Percentiles rank a stretch among this genome's conserved stretches.
Evolutionary conservation across 2,113 vertebrate genomes (phyloP).

Genomic region (Alaudala cheleensis): DNA sequence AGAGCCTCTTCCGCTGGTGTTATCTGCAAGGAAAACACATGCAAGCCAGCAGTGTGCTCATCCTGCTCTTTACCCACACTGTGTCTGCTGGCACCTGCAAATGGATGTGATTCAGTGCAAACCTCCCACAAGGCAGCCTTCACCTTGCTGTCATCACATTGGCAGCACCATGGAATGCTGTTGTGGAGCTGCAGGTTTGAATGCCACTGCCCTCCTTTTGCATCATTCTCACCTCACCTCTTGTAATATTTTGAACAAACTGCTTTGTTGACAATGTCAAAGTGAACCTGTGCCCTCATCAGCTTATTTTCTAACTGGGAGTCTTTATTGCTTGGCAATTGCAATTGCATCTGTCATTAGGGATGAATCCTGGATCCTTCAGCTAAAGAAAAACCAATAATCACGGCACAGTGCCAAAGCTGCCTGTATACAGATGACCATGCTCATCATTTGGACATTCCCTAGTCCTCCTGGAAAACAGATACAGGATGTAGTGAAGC

Average conservation of each 20-base stretch:
- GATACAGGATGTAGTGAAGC: background rate
- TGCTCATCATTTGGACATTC: background rate
- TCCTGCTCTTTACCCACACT: background rate
- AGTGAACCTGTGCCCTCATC: background rate
- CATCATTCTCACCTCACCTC: background rate
- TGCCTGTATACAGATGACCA: background rate
- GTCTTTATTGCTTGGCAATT: background rate
- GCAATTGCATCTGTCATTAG: background rate
- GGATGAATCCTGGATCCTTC: background rate
- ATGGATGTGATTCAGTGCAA: background rate
- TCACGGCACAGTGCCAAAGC: background rate
- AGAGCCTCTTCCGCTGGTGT: background rate
- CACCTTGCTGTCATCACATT: background rate
- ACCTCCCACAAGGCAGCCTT: background rate
- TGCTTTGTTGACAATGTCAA: background rate
- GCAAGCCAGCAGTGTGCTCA: background rate
- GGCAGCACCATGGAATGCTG: background rate
- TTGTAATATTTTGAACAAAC: background rate
- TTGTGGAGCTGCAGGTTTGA: background rate
- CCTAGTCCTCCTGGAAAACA: background rate
- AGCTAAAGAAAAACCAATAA: background rate
- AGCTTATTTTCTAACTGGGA: background rate
- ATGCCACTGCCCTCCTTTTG: background rate
- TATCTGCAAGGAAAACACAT: background rate
- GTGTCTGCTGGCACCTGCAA: constrained; percentile 10